Evolutionary conservation across 2,113 vertebrate genomes (phyloP).

Genomic region (Paralichthys olivaceus): DNA sequence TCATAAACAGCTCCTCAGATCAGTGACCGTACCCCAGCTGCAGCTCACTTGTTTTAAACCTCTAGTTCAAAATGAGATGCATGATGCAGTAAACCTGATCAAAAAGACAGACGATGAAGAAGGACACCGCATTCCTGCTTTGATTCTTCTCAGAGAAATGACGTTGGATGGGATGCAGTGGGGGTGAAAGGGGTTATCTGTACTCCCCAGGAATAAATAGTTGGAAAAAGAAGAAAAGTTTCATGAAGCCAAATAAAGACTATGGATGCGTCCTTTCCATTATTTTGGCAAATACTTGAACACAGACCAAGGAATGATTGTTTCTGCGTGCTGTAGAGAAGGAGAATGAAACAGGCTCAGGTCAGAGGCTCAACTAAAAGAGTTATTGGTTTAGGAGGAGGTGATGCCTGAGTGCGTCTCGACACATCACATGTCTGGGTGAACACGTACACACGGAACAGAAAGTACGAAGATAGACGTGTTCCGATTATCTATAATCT

Average conservation of each 20-base stretch:
- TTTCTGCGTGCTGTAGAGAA: constrained; percentile 14
- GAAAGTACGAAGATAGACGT: not conserved
- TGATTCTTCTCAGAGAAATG: constrained; percentile 55
- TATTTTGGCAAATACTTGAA: constrained; percentile 48
- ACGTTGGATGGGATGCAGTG: constrained; percentile 14
- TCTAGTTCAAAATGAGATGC: constrained; percentile 7
- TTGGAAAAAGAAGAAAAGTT: not conserved
- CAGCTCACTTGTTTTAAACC: not conserved
- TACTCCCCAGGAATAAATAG: constrained; percentile 48
- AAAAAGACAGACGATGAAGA: constrained; percentile 38
- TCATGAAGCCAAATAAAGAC: constrained; percentile 29
- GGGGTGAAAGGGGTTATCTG: constrained; percentile 26
- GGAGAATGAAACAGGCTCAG: constrained; percentile 27
- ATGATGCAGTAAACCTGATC: constrained; percentile 43
- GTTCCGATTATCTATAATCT: not conserved
- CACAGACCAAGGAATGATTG: constrained; percentile 23
- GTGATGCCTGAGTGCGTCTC: not conserved
- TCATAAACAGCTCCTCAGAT: not conserved
- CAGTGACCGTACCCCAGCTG: not conserved
- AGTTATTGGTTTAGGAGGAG: constrained; percentile 35
- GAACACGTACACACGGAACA: constrained; percentile 23
- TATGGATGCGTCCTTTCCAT: constrained; percentile 31
- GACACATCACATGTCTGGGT: not conserved
- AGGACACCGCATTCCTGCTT: constrained; percentile 48
- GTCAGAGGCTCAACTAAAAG: not conserved